Evolutionary conservation across 2,888 invertebrate species (phyloP), one percentile per base, ranked within the genome.

Genomic region (Cotesia congregata): DNA sequence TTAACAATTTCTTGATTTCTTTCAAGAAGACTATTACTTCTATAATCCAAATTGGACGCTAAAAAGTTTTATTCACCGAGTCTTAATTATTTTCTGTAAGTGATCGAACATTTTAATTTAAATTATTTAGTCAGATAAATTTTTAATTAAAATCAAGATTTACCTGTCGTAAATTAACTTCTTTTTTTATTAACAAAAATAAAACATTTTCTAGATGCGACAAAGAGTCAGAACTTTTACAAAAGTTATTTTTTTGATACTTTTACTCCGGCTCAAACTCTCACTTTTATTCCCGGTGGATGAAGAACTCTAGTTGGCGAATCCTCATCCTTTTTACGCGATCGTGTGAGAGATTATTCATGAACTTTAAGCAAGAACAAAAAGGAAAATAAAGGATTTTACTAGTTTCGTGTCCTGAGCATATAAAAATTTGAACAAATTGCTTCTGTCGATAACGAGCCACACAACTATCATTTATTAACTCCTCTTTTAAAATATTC

Each of bases 331-430:
- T 6, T 40, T 59, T 70, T 59, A 17, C 40, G 61, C 30, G 59
- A 72, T 67, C 77, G 77, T 77, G 77, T 67, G 20, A 72, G 50
- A 77, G 75, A 77, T 77, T 75, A 77, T 77, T 77, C 77, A 77
- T 77, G 75, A 65, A 64, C 41, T 72, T 62, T 7, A 12, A 38
- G 61, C 50, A 50, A 50, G 9, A 12, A 50, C 12, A 67, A 68
- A 61, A 69, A 61, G 68, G 50, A 68, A 62, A 69, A 17, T 17
- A 65, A 65, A 65, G 30, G 65, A 38, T 62, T 40, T 40, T 67
- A 74, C 64, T 40, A 69, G 74, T 20, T 15, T 65, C 65, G 65
- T 65, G 65, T 65, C 65, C 30, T 30, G 65, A 30, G 12, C 65
- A 65, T 30, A 30, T 65, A 30, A 65, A 65, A 65, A 30, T 65